phyloP scores from a whole-genome alignment of 2,888 invertebrate species.

The Dicroscelio sp. region DNA sequence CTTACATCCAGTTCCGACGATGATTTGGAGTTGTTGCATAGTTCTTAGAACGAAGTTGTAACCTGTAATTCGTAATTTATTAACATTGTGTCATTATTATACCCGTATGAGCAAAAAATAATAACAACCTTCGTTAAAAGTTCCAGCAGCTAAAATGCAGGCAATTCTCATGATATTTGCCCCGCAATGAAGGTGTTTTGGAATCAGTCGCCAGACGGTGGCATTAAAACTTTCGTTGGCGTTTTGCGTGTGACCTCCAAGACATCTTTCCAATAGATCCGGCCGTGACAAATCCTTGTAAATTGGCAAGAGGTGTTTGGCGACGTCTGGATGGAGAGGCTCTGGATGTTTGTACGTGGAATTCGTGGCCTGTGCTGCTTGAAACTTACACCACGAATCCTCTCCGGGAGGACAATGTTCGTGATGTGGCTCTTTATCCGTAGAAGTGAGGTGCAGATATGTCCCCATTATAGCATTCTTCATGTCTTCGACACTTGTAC shows the following conservation, averaged over 20 bases:
- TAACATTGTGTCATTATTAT: slow-evolving; percentile 36
- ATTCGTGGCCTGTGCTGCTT: neutral
- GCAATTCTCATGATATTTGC: slow-evolving; percentile 39
- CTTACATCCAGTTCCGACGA: slow-evolving; percentile 46
- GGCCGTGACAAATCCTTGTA: slow-evolving; percentile 65
- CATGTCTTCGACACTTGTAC: slow-evolving; percentile 68
- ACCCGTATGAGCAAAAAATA: slow-evolving; percentile 47
- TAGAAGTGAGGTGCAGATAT: slow-evolving; percentile 56
- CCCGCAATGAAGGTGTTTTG: slow-evolving; percentile 76
- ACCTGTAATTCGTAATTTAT: slow-evolving; percentile 49
- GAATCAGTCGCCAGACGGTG: slow-evolving; percentile 86
- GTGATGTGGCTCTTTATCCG: slow-evolving; percentile 34
- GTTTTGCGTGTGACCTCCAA: slow-evolving; percentile 87
- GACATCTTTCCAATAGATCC: slow-evolving; percentile 81
- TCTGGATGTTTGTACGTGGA: slow-evolving; percentile 42
- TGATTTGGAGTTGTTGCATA: slow-evolving; percentile 41
- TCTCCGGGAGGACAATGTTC: slow-evolving; percentile 39
- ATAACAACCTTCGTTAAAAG: slow-evolving; percentile 58
- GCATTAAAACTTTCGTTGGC: slow-evolving; percentile 88
- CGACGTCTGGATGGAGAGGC: slow-evolving; percentile 54
- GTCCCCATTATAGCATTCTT: slow-evolving; percentile 42
- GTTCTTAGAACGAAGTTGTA: slow-evolving; percentile 44
- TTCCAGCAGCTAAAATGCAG: slow-evolving; percentile 49
- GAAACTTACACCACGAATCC: slow-evolving; percentile 78
- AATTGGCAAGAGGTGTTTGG: slow-evolving; percentile 59